phyloP scores from a whole-genome alignment of 2,888 invertebrate species.

The Smittia aterrima region DNA sequence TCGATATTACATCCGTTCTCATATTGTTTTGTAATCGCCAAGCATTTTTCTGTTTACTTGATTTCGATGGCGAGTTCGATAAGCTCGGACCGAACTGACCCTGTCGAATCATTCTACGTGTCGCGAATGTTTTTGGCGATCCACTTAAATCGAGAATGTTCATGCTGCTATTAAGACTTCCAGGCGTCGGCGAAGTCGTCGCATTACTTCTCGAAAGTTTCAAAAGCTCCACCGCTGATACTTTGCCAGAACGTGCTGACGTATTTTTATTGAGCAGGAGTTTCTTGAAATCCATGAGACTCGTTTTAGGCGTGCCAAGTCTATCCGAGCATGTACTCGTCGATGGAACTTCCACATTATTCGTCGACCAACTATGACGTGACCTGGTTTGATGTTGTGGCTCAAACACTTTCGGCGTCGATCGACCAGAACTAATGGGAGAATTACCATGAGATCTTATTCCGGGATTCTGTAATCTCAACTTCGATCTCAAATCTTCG shows the following conservation, averaged over 20 bases:
- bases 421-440: constrained; percentile 57
- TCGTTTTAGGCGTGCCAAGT: constrained; percentile 69
- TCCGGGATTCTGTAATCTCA: constrained; percentile 46
- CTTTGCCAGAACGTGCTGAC: constrained; percentile 60
- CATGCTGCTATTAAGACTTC: constrained; percentile 55
- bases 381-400: constrained; percentile 49
- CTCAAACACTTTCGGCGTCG: constrained; percentile 53
- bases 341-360: constrained; percentile 51
- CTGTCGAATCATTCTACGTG: constrained; percentile 59
- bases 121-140: constrained; percentile 68
- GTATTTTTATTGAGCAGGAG: constrained; percentile 69
- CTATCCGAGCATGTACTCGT: constrained; percentile 64
- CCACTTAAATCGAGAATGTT: constrained; percentile 69
- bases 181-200: constrained; percentile 44
- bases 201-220: constrained; percentile 64
- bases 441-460: constrained; percentile 55
- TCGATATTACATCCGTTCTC: constrained; percentile 78
- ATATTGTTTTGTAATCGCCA: constrained; percentile 73
- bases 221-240: constrained; percentile 77
- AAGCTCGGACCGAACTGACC: constrained; percentile 52
- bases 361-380: constrained; percentile 63
- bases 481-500: constrained; percentile 61
- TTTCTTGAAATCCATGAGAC: constrained; percentile 80
- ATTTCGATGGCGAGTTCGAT: constrained; percentile 59
- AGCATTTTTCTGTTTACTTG: constrained; percentile 48